Percentiles rank a stretch among this genome's conserved stretches.
Evolutionary conservation across 2,797 vertebrate genomes (phyloP).

Genomic region (Rhynchotus rufescens): DNA sequence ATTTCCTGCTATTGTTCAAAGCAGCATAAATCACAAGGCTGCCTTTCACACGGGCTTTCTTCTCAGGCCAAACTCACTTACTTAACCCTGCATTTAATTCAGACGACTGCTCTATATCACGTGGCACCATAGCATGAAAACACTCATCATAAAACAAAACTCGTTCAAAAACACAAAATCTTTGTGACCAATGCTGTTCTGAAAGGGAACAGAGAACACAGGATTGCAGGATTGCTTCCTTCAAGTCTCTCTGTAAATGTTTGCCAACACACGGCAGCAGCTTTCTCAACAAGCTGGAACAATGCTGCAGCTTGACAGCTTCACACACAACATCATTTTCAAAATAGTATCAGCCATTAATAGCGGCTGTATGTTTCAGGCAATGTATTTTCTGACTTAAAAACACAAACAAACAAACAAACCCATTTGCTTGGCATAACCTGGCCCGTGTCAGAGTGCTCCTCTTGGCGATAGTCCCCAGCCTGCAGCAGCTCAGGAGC

Average conservation of each 20-base stretch:
- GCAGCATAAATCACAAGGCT: background rate
- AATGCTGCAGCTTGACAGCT: rapidly evolving
- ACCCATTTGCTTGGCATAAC: no score
- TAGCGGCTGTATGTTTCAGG: rapidly evolving
- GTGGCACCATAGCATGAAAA: background rate
- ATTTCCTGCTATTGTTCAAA: background rate
- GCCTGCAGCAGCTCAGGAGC: rapidly evolving
- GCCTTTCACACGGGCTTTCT: background rate
- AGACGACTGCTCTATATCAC: background rate
- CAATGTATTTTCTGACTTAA: no score
- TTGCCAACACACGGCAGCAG: background rate
- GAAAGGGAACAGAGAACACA: background rate
- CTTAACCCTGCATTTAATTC: background rate
- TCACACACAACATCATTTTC: rapidly evolving
- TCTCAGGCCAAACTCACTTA: background rate
- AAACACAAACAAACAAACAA: no score
- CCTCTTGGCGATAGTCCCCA: background rate
- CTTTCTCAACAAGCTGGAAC: background rate
- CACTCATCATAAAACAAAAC: background rate
- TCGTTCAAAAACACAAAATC: background rate
- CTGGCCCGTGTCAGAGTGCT: no score
- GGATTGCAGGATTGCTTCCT: background rate
- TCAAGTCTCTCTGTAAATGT: rapidly evolving
- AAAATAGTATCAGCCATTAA: background rate
- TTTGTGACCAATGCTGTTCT: background rate